Base-by-base conservation (phyloP, 1,140 invertebrate genomes). In the Musca vetustissima region DNA sequence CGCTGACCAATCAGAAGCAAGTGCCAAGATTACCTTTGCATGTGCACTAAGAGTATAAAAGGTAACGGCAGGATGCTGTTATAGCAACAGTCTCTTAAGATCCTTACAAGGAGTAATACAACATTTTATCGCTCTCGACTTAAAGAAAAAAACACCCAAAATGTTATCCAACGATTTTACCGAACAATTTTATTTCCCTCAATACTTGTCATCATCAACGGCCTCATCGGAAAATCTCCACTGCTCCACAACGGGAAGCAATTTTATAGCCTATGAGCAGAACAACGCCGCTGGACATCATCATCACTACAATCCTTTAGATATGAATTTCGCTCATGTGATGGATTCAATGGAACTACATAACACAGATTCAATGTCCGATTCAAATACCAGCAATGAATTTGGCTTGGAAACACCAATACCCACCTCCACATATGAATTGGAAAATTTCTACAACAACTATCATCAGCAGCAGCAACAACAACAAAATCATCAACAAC, bases 141-240 rank as follows among this genome's bases (percentile, higher is more conserved):
- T 25, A 36, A 67, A 67, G 4, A 28, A 52, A 32, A 50, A 11
- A 11, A 32, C 9, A 43, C 17, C 28, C 19, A 65, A 66, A 66
- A 69, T 69, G 68, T 53, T 69, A 57, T 53, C 68, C 22, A 66
- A 50, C 32, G 68, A 69, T 48, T 69, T 65, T 65, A 65, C n/a
- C 14, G 64, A 65, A 50, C 64, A 65, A 65, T 65, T 65, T 49
- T 48, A 25, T 25, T 65, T 22, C 7, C 9, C 57, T 13, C 36
- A 43, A 43, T 43, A 43, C 11, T 43, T 43, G 36, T 43, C 36
- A 11, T 6, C 36, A 32, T 32, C 28, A 9, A 32, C 28, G 28
- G 28, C 28, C 9, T 9, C 28, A 43, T 11, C 7, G 6, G 36
- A 43, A 13, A 43, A 43, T 43, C 36, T 43, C 36, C 6, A 43